Evolutionary conservation across 2,888 invertebrate species (phyloP).

Genomic region (Sesia bembeciformis): DNA sequence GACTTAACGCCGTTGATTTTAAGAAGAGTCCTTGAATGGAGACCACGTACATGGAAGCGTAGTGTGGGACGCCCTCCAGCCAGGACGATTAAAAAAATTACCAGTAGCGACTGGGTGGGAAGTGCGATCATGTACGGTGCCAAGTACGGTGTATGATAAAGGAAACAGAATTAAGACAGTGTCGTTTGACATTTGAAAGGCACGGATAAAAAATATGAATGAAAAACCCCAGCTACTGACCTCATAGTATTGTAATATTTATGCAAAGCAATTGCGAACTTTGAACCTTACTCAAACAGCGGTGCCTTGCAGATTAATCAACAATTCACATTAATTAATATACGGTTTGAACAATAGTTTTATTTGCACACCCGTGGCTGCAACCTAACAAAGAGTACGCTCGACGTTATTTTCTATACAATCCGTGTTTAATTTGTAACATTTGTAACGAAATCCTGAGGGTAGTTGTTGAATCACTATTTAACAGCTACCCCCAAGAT

Average conservation of each 20-base stretch:
- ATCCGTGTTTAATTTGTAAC: slow-evolving; percentile 40
- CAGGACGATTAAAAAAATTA: too few species aligned
- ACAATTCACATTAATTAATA: slow-evolving; percentile 56
- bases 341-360: slow-evolving; percentile 10
- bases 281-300: background rate
- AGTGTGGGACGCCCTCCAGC: too few species aligned
- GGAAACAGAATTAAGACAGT: too few species aligned
- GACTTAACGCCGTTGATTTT: too few species aligned
- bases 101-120: too few species aligned
- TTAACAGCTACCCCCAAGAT: slow-evolving; percentile 45
- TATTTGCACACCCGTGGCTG: slow-evolving; percentile 17
- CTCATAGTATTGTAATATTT: background rate
- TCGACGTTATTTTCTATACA: slow-evolving; percentile 52
- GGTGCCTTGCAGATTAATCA: slow-evolving; percentile 30
- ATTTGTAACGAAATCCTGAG: background rate
- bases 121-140: too few species aligned
- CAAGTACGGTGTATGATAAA: too few species aligned
- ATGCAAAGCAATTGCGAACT: slow-evolving; percentile 3
- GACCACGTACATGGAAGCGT: too few species aligned
- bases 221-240: too few species aligned
- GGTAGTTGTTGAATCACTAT: background rate
- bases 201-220: too few species aligned
- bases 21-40: too few species aligned
- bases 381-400: slow-evolving; percentile 44
- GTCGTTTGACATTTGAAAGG: too few species aligned